Evolutionary conservation across 1,140 invertebrate genomes (phyloP).

Genomic region (Elymnias hypermnestra): DNA sequence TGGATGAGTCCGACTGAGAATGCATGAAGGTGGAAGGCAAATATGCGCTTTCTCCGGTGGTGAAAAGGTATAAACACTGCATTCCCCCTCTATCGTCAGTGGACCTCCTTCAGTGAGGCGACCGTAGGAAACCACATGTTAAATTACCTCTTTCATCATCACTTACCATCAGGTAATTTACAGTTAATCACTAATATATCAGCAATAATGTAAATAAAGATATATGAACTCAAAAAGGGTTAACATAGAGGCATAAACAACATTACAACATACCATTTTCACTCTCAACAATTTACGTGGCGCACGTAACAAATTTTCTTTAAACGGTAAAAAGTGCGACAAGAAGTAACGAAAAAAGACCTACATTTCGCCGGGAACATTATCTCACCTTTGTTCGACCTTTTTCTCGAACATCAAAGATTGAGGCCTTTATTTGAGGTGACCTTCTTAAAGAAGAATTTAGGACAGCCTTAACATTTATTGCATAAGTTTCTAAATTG

Average conservation of each 20-base stretch:
- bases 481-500: too few relatives aligned
- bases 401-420: conserved; percentile 32
- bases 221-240: neutral
- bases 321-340: conserved; percentile 18
- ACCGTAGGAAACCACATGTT: too few relatives aligned
- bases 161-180: too few relatives aligned
- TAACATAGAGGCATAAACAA: neutral
- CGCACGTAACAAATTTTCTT: conserved; percentile 16
- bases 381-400: conserved; percentile 31
- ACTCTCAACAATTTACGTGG: conserved; percentile 6
- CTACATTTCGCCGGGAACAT: conserved; percentile 23
- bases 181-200: too few relatives aligned
- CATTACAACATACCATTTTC: neutral
- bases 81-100: too few relatives aligned
- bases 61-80: too few relatives aligned
- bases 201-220: too few relatives aligned
- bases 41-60: too few relatives aligned
- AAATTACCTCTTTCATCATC: too few relatives aligned
- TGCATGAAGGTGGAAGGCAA: too few relatives aligned
- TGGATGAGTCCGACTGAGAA: too few relatives aligned
- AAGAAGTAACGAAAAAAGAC: conserved; percentile 12
- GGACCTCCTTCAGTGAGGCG: too few relatives aligned
- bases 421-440: conserved; percentile 28
- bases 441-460: neutral
- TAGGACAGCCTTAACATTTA: neutral